A percentile compares a stretch with the other conserved stretches of the same genome.
phyloP scores from a whole-genome alignment of 2,888 invertebrate genomes.

The Mayetiola destructor region DNA sequence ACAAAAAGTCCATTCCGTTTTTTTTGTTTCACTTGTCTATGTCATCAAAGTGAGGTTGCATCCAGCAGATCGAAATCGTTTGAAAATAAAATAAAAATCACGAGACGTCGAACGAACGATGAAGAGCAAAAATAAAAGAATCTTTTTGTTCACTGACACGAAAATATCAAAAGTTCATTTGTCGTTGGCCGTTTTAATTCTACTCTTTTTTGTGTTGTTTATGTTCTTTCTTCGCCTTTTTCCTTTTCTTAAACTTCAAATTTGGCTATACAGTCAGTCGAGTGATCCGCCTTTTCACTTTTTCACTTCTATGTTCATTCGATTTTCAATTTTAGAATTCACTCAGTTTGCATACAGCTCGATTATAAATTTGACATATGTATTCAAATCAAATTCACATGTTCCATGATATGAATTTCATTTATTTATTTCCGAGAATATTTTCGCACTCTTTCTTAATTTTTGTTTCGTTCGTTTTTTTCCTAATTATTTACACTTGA shows the following conservation, averaged over 20 bases:
- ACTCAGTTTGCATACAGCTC: background rate
- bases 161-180: background rate
- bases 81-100: background rate
- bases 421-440: too few relatives aligned
- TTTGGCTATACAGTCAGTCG: too few relatives aligned
- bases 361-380: background rate
- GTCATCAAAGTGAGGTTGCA: constrained; percentile 6
- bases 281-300: too few relatives aligned
- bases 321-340: background rate
- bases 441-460: background rate
- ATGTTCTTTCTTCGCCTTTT: background rate
- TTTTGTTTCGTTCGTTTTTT: background rate
- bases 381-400: background rate
- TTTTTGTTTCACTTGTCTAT: constrained; percentile 2
- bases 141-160: background rate
- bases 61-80: background rate
- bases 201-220: background rate
- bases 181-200: background rate
- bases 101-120: background rate
- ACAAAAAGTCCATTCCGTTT: background rate
- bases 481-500: too few relatives aligned
- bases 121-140: background rate
- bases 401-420: too few relatives aligned
- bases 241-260: too few relatives aligned
- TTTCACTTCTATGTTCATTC: too few relatives aligned